Percentiles rank a stretch among this genome's conserved stretches.
Conservation (phyloP, 1,140 invertebrate genomes). For the Drosophila chauvacae region DNA sequence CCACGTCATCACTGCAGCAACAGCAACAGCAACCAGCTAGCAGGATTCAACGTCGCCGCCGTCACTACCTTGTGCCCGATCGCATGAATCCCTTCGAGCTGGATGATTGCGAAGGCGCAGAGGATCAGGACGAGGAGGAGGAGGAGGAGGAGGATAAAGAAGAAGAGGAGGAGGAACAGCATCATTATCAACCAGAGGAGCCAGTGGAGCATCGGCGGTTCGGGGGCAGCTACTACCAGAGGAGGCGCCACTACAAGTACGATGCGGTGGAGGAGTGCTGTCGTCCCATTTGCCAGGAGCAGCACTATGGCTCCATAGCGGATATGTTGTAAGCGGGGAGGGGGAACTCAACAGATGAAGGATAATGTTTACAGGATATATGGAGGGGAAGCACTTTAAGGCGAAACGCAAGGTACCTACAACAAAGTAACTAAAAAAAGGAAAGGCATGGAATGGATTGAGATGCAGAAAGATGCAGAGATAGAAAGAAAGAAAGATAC, state of each 20-base stretch:
- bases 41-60: slow-evolving; percentile 2
- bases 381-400: slow-evolving; percentile 20
- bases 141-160: not conserved
- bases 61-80: slow-evolving; percentile 11
- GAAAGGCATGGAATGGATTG: slow-evolving; percentile 29
- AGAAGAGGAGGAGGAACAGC: not conserved
- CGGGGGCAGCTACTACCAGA: slow-evolving; percentile 18
- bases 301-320: slow-evolving; percentile 68
- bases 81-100: slow-evolving; percentile 33
- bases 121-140: slow-evolving; percentile 8
- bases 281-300: slow-evolving; percentile 75
- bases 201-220: slow-evolving; percentile 5
- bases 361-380: not conserved
- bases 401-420: slow-evolving; percentile 74
- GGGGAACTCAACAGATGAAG: not conserved
- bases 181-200: not conserved
- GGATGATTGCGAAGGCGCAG: slow-evolving; percentile 1
- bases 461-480: not conserved
- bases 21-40: not conserved
- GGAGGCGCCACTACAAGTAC: slow-evolving; percentile 65
- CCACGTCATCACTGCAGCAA: slow-evolving; percentile 43
- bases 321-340: slow-evolving; percentile 64
- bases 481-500: not conserved
- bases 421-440: slow-evolving; percentile 48
- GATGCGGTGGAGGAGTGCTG: slow-evolving; percentile 76